Percentiles rank a stretch among this genome's conserved stretches.
Evolutionary conservation across 1,140 invertebrate species (phyloP).

Genomic region (Megathymus violae): DNA sequence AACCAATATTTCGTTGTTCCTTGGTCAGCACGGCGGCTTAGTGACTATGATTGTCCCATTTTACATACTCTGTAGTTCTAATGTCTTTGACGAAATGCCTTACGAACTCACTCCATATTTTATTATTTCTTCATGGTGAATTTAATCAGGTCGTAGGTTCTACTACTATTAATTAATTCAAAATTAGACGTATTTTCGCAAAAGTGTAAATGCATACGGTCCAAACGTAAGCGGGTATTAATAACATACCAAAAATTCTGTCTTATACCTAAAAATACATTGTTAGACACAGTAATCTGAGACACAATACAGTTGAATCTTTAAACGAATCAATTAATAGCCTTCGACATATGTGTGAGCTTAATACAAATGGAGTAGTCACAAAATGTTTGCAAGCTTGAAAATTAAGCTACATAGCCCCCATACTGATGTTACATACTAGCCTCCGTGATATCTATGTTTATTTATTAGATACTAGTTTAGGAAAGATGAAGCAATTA

Average conservation of each 20-base stretch:
- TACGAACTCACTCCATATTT: no score
- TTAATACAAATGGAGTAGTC: slow-evolving; percentile 10
- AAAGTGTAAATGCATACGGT: not conserved
- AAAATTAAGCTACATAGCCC: slow-evolving; percentile 4
- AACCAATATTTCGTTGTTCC: no score
- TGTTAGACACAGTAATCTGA: not conserved
- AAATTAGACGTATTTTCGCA: not conserved
- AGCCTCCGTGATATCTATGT: no score
- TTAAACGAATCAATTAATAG: not conserved
- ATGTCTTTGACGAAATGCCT: no score
- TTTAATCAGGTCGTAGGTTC: no score
- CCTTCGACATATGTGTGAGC: not conserved
- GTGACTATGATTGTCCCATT: no score
- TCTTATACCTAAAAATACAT: not conserved
- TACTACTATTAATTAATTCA: not conserved
- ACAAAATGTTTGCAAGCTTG: slow-evolving; percentile 9
- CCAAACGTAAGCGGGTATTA: not conserved
- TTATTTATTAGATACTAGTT: no score
- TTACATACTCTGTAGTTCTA: no score
- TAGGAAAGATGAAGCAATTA: no score
- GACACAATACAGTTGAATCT: not conserved
- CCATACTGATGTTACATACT: slow-evolving; percentile 4
- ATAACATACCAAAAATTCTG: not conserved
- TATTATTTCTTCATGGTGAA: no score
- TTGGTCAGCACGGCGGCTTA: no score